Evolutionary conservation across 2,797 vertebrate genomes (phyloP).

Genomic region (Bovichtus diacanthus): DNA sequence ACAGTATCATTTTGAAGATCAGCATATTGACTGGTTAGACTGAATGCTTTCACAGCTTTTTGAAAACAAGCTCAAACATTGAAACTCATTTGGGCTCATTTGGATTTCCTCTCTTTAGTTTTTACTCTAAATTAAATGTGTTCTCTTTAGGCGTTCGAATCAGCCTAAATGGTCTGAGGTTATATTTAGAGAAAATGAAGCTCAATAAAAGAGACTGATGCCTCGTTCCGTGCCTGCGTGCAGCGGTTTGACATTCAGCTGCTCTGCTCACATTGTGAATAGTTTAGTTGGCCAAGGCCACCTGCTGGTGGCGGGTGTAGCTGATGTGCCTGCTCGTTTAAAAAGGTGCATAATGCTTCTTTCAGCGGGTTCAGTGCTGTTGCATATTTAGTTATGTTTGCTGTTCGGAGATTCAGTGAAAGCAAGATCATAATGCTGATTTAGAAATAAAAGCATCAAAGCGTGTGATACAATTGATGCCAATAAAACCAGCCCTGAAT

Average conservation of each 20-base stretch:
- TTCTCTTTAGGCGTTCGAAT: neutral
- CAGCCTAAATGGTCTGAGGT: neutral
- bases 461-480: conserved; percentile 33
- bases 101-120: neutral
- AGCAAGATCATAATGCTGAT: conserved; percentile 42
- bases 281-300: conserved; percentile 51
- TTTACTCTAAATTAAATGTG: neutral
- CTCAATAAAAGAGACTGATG: neutral
- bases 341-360: conserved; percentile 33
- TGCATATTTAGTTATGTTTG: conserved; percentile 42
- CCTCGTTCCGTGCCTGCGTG: conserved; percentile 16
- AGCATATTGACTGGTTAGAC: conserved; percentile 6
- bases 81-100: neutral
- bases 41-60: conserved; percentile 6
- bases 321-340: conserved; percentile 44
- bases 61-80: neutral
- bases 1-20: neutral
- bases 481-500: conserved; percentile 42
- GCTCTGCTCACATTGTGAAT: conserved; percentile 29
- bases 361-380: conserved; percentile 24
- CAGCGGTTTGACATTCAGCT: conserved; percentile 44
- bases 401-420: conserved; percentile 41
- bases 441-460: conserved; percentile 58
- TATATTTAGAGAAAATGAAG: conserved; percentile 9
- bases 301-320: conserved; percentile 48